Conservation (phyloP, 2,113 vertebrate genomes). For the Indri indri region DNA sequence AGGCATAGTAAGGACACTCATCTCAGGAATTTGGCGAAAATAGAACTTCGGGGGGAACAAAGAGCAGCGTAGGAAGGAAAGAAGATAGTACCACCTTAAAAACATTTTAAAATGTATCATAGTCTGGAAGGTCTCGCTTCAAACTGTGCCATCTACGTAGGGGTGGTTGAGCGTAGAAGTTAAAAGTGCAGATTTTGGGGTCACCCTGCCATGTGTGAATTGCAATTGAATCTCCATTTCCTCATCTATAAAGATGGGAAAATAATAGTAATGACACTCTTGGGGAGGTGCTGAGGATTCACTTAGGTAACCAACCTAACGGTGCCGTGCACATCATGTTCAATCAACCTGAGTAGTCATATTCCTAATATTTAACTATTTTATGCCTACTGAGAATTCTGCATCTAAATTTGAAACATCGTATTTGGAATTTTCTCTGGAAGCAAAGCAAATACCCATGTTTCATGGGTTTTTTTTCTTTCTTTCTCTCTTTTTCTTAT, state of each 20-base stretch:
- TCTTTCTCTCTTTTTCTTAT: too few species aligned
- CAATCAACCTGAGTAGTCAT: neutral
- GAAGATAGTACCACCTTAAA: neutral
- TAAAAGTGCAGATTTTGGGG: neutral
- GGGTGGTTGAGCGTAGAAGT: neutral
- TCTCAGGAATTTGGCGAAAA: neutral
- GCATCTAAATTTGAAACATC: neutral
- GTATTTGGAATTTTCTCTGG: neutral
- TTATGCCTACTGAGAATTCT: neutral
- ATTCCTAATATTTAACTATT: neutral
- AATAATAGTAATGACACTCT: too few species aligned
- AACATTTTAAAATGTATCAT: neutral
- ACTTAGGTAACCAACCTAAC: neutral
- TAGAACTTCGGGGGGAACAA: neutral
- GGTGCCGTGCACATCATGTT: neutral
- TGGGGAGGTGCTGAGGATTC: neutral
- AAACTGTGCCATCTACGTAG: rapidly evolving
- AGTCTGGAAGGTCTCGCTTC: neutral
- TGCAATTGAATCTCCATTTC: neutral
- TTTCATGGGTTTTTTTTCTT: neutral
- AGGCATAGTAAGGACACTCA: neutral
- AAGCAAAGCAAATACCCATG: neutral
- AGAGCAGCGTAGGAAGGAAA: neutral
- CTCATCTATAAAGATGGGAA: neutral
- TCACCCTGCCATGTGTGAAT: neutral